Evolutionary conservation across 2,888 invertebrate species (phyloP).

Genomic region (Calameuta pallipes): DNA sequence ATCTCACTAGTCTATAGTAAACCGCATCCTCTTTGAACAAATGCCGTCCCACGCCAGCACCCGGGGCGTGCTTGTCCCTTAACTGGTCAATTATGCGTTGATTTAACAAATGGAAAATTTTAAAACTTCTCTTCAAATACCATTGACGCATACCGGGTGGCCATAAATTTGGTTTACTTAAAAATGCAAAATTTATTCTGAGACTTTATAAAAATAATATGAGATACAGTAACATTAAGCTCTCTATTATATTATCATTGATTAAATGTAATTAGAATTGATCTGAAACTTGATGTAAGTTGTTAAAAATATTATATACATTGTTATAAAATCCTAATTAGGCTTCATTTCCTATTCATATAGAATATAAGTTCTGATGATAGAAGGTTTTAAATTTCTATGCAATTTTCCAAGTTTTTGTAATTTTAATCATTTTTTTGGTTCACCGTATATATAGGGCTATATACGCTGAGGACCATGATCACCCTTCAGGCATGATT

Average conservation of each 20-base stretch:
- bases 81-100: constrained; percentile 19
- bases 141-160: neutral
- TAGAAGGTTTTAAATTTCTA: neutral
- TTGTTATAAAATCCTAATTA: neutral
- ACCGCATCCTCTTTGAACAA: constrained; percentile 1
- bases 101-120: constrained; percentile 20
- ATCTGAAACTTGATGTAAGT: neutral
- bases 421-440: neutral
- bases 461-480: constrained; percentile 21
- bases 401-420: neutral
- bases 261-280: neutral
- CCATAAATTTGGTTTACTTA: neutral
- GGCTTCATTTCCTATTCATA: neutral
- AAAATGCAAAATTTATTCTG: neutral
- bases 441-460: neutral
- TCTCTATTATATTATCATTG: neutral
- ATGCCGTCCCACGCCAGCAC: neutral
- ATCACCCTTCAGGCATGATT: constrained; percentile 32
- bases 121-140: neutral
- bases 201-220: neutral
- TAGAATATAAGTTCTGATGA: neutral
- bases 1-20: neutral
- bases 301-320: neutral
- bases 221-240: neutral
- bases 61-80: constrained; percentile 8